Evolutionary conservation across 1,140 invertebrate species (phyloP).

Genomic region (Euglossa dilemma): DNA sequence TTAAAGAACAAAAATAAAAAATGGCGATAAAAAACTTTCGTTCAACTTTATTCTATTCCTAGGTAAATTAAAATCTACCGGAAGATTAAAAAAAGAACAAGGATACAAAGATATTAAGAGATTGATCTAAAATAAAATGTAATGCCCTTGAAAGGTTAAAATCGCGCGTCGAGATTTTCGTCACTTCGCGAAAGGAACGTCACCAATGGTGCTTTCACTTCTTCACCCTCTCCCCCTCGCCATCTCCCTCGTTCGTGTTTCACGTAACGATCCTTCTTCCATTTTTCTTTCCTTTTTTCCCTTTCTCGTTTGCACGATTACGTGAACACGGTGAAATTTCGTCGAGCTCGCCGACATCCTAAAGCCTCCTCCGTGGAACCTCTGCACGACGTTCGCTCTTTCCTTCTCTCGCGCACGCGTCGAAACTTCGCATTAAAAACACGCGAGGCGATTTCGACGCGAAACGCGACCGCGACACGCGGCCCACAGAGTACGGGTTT

Average conservation of each 20-base stretch:
- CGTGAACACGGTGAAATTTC: slow-evolving; percentile 9
- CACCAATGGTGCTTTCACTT: slow-evolving; percentile 51
- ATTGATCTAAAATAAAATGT: neutral
- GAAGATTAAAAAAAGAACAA: too few species aligned
- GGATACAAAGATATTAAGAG: too few species aligned
- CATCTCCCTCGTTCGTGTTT: slow-evolving; percentile 2
- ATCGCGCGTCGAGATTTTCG: neutral
- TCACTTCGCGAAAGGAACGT: slow-evolving; percentile 10
- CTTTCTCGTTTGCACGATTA: neutral
- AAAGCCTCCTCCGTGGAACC: neutral
- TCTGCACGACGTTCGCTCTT: too few species aligned
- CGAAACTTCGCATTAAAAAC: neutral
- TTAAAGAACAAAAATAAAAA: too few species aligned
- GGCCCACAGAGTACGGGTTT: neutral
- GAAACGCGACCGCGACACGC: neutral
- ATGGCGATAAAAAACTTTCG: too few species aligned
- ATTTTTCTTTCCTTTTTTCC: slow-evolving; percentile 1
- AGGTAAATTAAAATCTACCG: too few species aligned
- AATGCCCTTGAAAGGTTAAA: neutral
- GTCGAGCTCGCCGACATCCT: neutral
- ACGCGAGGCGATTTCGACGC: neutral
- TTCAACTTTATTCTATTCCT: too few species aligned
- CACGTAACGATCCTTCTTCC: slow-evolving; percentile 6
- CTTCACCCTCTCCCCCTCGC: neutral
- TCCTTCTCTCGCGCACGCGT: too few species aligned